Conservation (phyloP, 2,888 invertebrate genomes). For the Epiblema foenella region DNA sequence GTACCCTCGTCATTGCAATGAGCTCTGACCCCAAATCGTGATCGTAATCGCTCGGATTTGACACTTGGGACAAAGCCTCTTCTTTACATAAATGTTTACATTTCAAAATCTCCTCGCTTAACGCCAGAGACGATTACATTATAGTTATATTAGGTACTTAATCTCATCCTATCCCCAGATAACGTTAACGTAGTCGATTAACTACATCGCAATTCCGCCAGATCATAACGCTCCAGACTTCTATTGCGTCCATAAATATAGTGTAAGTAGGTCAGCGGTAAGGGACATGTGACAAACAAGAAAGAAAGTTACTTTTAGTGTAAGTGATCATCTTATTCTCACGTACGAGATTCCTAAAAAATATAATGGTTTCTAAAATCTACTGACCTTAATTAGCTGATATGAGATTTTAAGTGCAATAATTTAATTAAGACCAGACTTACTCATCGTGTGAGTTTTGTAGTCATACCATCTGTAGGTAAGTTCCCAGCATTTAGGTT, state of each 20-base stretch:
- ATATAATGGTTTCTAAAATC: conserved; percentile 33
- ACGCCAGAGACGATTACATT: not conserved
- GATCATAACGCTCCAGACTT: conserved; percentile 40
- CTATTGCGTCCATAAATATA: conserved; percentile 52
- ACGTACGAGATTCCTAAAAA: conserved; percentile 31
- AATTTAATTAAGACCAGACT: conserved; percentile 18
- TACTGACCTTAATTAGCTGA: conserved; percentile 38
- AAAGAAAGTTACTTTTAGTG: conserved; percentile 14
- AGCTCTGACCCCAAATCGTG: not conserved
- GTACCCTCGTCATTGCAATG: not conserved
- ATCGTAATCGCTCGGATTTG: not conserved
- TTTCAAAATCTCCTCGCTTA: not conserved
- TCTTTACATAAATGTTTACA: not conserved
- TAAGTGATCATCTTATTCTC: conserved; percentile 25
- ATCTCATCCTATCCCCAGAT: not conserved
- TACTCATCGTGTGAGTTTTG: conserved; percentile 13
- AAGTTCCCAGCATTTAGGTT: not conserved
- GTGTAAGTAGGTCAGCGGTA: conserved; percentile 31
- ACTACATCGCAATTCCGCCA: conserved; percentile 18
- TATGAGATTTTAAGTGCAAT: conserved; percentile 12
- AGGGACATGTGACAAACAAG: conserved; percentile 22
- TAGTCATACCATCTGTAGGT: not conserved
- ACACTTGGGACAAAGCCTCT: not conserved
- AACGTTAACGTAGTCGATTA: conserved; percentile 28
- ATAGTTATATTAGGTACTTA: not conserved